A percentile compares a stretch with the other conserved stretches of the same genome.
Evolutionary conservation across 2,888 invertebrate genomes (phyloP).

Genomic region (Helobdella robusta): DNA sequence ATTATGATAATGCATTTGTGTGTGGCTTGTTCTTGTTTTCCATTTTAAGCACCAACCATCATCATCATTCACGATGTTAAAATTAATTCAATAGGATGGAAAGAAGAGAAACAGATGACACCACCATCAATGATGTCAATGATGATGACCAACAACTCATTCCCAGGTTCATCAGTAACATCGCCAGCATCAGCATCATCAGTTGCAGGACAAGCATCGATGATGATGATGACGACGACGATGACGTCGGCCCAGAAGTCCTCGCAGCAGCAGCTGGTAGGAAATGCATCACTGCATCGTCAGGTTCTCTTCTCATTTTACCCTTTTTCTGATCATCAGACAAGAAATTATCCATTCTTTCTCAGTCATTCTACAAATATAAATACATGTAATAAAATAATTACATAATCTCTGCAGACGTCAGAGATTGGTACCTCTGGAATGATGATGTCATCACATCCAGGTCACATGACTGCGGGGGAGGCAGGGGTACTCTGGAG

Average conservation of each 20-base stretch:
- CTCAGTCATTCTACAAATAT: not conserved
- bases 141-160: no score
- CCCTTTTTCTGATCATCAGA: not conserved
- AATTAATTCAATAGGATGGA: slow-evolving; percentile 38
- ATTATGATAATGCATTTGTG: no score
- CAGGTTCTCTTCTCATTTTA: slow-evolving; percentile 28
- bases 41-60: no score
- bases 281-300: slow-evolving; percentile 29
- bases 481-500: slow-evolving; percentile 48
- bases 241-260: slow-evolving; percentile 39
- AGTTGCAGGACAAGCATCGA: not conserved
- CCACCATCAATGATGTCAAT: not conserved
- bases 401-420: no score
- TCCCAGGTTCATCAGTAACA: no score
- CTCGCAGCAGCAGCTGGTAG: slow-evolving; percentile 46
- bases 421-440: no score
- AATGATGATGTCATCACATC: no score
- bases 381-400: not conserved
- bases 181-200: not conserved
- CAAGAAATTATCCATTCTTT: not conserved
- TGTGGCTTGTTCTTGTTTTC: no score
- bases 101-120: slow-evolving; percentile 50
- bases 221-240: not conserved
- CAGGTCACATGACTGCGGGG: not conserved
- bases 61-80: no score